A percentile compares a stretch with the other conserved stretches of the same genome.
Evolutionary conservation across 2,113 vertebrate genomes (phyloP).

Genomic region (Scolopax mira): DNA sequence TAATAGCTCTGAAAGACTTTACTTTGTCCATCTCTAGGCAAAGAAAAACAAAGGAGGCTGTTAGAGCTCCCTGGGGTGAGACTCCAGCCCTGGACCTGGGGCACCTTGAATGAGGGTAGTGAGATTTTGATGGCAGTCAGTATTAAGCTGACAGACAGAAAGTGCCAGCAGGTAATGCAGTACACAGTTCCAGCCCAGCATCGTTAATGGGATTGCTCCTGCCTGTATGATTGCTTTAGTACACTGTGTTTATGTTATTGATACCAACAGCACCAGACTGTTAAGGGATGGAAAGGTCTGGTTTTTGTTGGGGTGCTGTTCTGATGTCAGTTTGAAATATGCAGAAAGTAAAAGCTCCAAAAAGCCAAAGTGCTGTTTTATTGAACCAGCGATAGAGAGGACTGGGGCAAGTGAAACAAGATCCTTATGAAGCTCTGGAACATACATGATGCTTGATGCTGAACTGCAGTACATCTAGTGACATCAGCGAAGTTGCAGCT

Average conservation of each 20-base stretch:
- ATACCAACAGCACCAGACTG: neutral
- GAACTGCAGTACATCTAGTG: neutral
- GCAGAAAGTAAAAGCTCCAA: neutral
- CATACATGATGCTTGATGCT: neutral
- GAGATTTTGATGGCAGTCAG: neutral
- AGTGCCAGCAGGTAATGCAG: neutral
- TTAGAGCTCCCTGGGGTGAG: neutral
- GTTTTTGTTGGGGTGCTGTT: slow-evolving; percentile 18
- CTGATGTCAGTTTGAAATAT: slow-evolving; percentile 31
- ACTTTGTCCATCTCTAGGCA: neutral
- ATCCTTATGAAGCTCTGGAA: neutral
- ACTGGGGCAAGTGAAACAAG: slow-evolving; percentile 29
- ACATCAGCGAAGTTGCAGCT: neutral
- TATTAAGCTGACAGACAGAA: neutral
- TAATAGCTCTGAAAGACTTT: neutral
- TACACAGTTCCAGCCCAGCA: neutral
- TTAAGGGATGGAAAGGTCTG: neutral
- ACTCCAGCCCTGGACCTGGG: neutral
- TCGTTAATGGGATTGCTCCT: neutral
- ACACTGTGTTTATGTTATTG: neutral
- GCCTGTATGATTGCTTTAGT: neutral
- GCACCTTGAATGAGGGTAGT: neutral
- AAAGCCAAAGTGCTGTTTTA: slow-evolving; percentile 43
- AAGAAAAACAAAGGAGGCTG: neutral
- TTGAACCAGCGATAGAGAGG: neutral